phyloP scores from a whole-genome alignment of 30 jellyfish, hydroid and myxozoan species.

The Chironex yamaguchii region DNA sequence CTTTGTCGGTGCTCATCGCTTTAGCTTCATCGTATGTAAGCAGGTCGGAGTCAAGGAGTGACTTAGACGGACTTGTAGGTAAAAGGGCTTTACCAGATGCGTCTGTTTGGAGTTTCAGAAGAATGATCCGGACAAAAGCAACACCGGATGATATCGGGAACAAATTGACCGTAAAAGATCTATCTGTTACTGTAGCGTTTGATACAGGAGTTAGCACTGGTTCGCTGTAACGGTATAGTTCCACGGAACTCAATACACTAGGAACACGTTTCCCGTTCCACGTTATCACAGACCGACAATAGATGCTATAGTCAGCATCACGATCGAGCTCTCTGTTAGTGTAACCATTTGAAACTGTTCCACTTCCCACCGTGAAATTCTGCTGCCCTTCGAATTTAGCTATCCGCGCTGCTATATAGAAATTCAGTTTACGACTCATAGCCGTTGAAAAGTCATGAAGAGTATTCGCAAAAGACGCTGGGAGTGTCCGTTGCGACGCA shows the following conservation, averaged over 20 bases:
- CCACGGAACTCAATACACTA: slow-evolving; percentile 39
- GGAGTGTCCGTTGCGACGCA: neutral
- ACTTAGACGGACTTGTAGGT: slow-evolving; percentile 20
- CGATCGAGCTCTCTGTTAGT: slow-evolving; percentile 57
- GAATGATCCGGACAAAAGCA: slow-evolving; percentile 23
- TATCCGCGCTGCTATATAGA: slow-evolving; percentile 10
- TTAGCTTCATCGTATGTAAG: slow-evolving; percentile 23
- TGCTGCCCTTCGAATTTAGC: slow-evolving; percentile 10
- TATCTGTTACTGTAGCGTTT: neutral
- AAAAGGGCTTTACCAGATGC: neutral
- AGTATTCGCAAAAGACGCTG: neutral
- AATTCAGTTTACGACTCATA: slow-evolving; percentile 9
- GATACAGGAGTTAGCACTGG: neutral
- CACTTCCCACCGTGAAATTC: slow-evolving; percentile 66
- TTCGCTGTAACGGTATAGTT: slow-evolving; percentile 28
- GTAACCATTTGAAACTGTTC: neutral
- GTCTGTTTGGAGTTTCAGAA: slow-evolving; percentile 19
- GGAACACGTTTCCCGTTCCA: slow-evolving; percentile 53
- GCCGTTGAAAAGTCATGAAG: slow-evolving; percentile 13
- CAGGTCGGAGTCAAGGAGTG: slow-evolving; percentile 29
- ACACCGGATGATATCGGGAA: neutral
- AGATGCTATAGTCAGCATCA: slow-evolving; percentile 45
- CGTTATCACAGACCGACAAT: slow-evolving; percentile 37
- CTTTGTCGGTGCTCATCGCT: neutral
- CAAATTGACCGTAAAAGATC: neutral